Evolutionary conservation across 1,140 invertebrate species (phyloP).

Genomic region (Aphelinus certus): DNA sequence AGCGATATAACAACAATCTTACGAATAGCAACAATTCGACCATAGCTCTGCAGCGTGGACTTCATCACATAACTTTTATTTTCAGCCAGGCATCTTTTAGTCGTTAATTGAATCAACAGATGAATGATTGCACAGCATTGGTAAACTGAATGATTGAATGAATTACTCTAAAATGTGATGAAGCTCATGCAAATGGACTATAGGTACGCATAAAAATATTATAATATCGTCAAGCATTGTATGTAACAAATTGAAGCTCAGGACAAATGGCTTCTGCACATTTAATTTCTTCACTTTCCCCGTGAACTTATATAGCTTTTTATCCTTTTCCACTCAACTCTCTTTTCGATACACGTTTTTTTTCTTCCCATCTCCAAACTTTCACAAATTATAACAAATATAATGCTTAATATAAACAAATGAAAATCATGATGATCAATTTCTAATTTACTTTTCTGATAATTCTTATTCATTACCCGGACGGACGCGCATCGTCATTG

Average conservation of each 20-base stretch:
- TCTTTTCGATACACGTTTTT: slow-evolving; percentile 9
- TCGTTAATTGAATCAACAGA: too few species aligned
- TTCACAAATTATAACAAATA: slow-evolving; percentile 45
- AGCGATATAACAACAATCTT: slow-evolving; percentile 66
- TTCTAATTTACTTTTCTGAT: slow-evolving; percentile 42
- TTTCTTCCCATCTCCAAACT: slow-evolving; percentile 28
- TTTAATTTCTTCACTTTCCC: slow-evolving; percentile 45
- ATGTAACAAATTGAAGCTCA: slow-evolving; percentile 66
- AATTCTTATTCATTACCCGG: slow-evolving; percentile 39
- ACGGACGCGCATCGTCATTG: slow-evolving; percentile 51
- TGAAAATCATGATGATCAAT: slow-evolving; percentile 44
- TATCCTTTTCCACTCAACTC: slow-evolving; percentile 35
- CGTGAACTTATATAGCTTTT: slow-evolving; percentile 33
- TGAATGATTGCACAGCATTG: too few species aligned
- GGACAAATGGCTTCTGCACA: slow-evolving; percentile 57
- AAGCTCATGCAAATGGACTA: slow-evolving; percentile 56
- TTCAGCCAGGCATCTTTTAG: too few species aligned
- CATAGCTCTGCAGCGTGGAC: slow-evolving; percentile 56
- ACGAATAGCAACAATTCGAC: slow-evolving; percentile 66
- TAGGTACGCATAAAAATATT: slow-evolving; percentile 64
- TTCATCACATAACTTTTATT: slow-evolving; percentile 30
- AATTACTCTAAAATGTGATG: slow-evolving; percentile 33
- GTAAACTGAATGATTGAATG: neutral
- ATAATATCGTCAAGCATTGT: slow-evolving; percentile 65
- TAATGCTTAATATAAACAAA: slow-evolving; percentile 46